These are phyloP conservation scores for Chydorus sphaericus DNA, from an alignment of 2,888 invertebrate species.

Conservation along the genomic window DNA sequence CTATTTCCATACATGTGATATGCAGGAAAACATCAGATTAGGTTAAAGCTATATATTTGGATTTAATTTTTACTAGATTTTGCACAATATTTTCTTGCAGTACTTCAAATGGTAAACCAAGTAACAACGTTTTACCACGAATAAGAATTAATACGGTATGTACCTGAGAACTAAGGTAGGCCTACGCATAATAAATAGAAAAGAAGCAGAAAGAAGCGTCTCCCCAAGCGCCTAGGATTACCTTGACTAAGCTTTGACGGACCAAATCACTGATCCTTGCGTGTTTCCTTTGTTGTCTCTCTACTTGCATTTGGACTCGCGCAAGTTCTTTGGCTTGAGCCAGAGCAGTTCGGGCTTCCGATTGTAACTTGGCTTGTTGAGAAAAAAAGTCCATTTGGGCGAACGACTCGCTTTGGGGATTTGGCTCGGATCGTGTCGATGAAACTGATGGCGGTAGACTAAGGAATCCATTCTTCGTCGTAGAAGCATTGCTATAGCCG, in stretches of 20 bases:
- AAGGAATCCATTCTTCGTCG: not conserved
- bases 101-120: no score
- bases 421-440: not conserved
- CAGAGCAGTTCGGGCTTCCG: slow-evolving; percentile 72
- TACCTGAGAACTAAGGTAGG: no score
- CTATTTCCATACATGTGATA: no score
- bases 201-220: no score
- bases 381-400: slow-evolving; percentile 51
- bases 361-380: slow-evolving; percentile 64
- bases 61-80: no score
- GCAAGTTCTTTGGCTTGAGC: slow-evolving; percentile 85
- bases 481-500: not conserved
- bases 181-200: no score
- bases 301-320: slow-evolving; percentile 63
- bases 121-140: no score
- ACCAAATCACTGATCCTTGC: slow-evolving; percentile 79
- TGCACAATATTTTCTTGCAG: no score
- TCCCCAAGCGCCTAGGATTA: slow-evolving; percentile 19
- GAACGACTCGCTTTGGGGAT: not conserved
- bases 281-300: slow-evolving; percentile 30
- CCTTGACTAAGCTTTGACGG: slow-evolving; percentile 59
- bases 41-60: no score
- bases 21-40: no score
- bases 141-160: no score
- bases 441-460: slow-evolving; percentile 4